Percentiles rank a stretch among this genome's conserved stretches.
These are phyloP conservation scores for mouse (Mus musculus) DNA, from an alignment of 2,113 vertebrate species.

Conservation along the genomic window DNA sequence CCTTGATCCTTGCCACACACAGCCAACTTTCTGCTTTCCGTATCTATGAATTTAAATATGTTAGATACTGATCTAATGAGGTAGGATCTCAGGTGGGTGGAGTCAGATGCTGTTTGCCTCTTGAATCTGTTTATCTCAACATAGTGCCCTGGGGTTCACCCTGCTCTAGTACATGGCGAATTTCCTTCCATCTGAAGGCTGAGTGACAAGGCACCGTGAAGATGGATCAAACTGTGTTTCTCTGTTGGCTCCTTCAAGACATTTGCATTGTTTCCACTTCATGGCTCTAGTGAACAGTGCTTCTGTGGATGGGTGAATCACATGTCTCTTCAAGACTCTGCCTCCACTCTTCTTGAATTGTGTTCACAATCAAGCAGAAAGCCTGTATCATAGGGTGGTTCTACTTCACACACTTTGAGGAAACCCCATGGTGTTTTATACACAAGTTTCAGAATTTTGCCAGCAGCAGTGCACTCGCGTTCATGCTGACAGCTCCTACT, in stretches of 20 bases:
- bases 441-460: not conserved
- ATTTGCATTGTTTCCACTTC: not conserved
- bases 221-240: not conserved
- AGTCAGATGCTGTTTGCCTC: conserved; percentile 1
- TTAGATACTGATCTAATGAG: not conserved
- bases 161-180: not conserved
- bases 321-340: not conserved
- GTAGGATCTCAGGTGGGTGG: not conserved
- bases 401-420: not conserved
- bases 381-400: not conserved
- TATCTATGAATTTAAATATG: not conserved
- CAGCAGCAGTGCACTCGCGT: not conserved
- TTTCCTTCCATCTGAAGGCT: not conserved
- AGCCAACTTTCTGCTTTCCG: not conserved
- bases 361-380: not conserved
- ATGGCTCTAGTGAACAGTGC: not conserved
- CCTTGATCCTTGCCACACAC: too few species aligned
- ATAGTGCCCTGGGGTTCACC: not conserved
- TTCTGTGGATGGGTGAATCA: not conserved
- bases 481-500: not conserved
- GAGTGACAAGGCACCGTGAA: not conserved
- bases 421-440: not conserved
- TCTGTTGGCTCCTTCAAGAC: not conserved
- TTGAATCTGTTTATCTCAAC: not conserved
- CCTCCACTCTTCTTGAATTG: not conserved